phyloP scores from a whole-genome alignment of 2,113 vertebrate species.

The Etheostoma spectabile region DNA sequence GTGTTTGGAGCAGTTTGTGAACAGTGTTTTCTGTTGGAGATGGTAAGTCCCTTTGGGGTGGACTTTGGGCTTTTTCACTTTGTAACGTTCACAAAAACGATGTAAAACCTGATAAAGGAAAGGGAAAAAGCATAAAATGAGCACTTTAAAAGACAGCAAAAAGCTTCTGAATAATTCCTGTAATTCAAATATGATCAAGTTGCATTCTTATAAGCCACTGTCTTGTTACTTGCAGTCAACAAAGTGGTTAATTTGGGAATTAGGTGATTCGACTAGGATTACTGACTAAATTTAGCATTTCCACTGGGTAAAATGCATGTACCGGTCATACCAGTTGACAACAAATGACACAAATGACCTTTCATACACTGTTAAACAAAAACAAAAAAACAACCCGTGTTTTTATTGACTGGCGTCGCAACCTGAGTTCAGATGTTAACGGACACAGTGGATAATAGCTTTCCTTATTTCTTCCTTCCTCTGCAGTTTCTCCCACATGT shows the following conservation, averaged over 20 bases:
- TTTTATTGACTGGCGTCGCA: not conserved
- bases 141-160: too few relatives aligned
- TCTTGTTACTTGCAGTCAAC: not conserved
- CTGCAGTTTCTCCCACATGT: slow-evolving; percentile 32
- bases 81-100: too few relatives aligned
- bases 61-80: too few relatives aligned
- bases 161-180: not conserved
- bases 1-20: too few relatives aligned
- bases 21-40: too few relatives aligned
- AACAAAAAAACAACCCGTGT: not conserved
- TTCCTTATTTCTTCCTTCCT: not conserved
- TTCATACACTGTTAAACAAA: not conserved
- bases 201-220: not conserved
- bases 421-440: not conserved
- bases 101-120: too few relatives aligned
- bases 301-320: not conserved
- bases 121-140: too few relatives aligned
- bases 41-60: too few relatives aligned
- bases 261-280: not conserved
- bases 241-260: not conserved
- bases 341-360: not conserved
- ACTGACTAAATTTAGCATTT: not conserved
- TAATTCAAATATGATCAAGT: not conserved
- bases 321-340: not conserved
- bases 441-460: not conserved